phyloP scores from a whole-genome alignment of 2,113 vertebrate species.

The Probosciger aterrimus region DNA sequence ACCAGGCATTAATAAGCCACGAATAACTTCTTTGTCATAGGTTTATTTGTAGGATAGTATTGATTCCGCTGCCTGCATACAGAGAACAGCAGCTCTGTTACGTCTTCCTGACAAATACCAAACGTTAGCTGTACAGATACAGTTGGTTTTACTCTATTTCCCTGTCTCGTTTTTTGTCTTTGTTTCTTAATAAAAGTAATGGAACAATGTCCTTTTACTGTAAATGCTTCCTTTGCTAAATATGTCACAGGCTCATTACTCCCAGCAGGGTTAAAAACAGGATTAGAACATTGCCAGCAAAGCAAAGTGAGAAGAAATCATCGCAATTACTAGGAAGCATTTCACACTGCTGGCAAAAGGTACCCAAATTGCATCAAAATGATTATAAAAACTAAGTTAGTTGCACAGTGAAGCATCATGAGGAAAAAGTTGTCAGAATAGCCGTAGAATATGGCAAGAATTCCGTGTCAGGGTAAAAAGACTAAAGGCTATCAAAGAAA shows the following conservation, averaged over 20 bases:
- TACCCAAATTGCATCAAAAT: neutral
- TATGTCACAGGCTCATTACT: constrained; percentile 15
- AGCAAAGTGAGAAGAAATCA: neutral
- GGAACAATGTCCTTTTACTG: constrained; percentile 24
- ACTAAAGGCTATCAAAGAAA: neutral
- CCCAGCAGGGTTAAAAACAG: constrained; percentile 33
- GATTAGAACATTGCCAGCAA: neutral
- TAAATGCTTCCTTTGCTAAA: constrained; percentile 12
- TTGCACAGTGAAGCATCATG: neutral
- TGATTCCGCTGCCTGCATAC: constrained; percentile 4
- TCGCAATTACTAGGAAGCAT: neutral
- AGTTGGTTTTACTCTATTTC: constrained; percentile 24
- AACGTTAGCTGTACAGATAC: neutral
- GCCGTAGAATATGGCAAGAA: neutral
- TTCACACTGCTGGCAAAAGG: neutral
- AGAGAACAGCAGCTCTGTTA: neutral
- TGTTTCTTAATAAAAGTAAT: constrained; percentile 29
- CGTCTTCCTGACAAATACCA: constrained; percentile 14
- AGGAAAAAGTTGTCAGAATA: neutral
- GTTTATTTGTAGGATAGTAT: constrained; percentile 19
- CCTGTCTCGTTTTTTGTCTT: neutral
- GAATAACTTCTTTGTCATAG: neutral
- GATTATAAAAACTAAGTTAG: neutral
- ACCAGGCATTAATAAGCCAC: neutral
- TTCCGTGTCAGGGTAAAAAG: neutral